phyloP scores from a whole-genome alignment of 2,113 vertebrate species.

The Pelobates fuscus region DNA sequence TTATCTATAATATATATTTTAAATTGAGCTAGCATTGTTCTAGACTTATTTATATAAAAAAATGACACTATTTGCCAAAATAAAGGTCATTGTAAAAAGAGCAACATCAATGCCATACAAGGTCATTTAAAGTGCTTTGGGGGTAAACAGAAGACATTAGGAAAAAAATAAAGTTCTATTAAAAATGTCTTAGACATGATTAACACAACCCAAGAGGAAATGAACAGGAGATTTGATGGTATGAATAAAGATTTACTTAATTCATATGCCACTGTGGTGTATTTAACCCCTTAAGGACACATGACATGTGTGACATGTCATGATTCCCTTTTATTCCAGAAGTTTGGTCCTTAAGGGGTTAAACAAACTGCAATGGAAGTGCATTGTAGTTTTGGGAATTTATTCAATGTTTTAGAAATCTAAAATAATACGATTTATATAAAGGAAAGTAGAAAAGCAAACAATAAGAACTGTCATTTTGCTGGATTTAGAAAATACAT shows the following conservation, averaged over 20 bases:
- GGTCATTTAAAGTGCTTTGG: conserved; percentile 7
- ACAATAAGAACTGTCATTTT: conserved; percentile 16
- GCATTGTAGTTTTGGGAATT: conserved; percentile 23
- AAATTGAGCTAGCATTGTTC: no score
- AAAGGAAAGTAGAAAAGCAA: conserved; percentile 9
- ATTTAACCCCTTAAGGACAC: no score
- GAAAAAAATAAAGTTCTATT: conserved; percentile 34
- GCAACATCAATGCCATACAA: background rate
- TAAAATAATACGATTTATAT: conserved; percentile 21
- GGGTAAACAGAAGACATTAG: conserved; percentile 26
- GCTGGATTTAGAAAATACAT: conserved; percentile 5
- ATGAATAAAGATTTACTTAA: conserved; percentile 40
- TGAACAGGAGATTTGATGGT: conserved; percentile 41
- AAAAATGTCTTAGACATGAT: conserved; percentile 33
- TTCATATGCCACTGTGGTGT: conserved; percentile 24
- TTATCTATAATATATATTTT: no score
- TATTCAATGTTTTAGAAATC: background rate
- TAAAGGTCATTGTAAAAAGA: no score
- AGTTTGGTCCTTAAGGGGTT: no score
- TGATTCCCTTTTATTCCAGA: no score
- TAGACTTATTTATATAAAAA: no score
- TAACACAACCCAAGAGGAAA: conserved; percentile 35
- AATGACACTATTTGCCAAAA: no score
- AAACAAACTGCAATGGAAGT: conserved; percentile 7
- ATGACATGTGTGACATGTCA: no score